Evolutionary conservation across 64 coral and sea anemone genomes (phyloP), one percentile per base, ranked within the genome.

Genomic region (Exaiptasia diaphana): DNA sequence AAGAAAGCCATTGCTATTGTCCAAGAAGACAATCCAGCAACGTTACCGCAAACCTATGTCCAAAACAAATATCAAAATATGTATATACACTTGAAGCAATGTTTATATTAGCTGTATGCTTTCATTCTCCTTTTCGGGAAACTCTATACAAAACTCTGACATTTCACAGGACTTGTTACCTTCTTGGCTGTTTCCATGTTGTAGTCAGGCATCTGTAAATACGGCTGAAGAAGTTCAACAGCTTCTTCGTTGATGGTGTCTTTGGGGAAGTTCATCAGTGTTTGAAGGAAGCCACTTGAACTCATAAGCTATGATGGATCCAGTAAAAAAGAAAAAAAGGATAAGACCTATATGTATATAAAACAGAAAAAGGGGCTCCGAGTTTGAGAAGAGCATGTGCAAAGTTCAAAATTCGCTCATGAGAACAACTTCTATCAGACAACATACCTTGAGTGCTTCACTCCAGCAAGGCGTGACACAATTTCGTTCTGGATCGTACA

Each of bases 41-140:
- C 95, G 70, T 99, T 91, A 40, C 95, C 95, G 67, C 95, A 99
- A 39, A 99, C 95, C 95, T 99, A 27, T 5, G n/a, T n/a, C n/a
- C n/a, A n/a, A 29, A 21, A 81, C 14, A 5, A 65, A 65, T 30
- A 2, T 15, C 4, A 29, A 4, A 31, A 31, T n/a, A n/a, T n/a
- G n/a, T n/a, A n/a, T n/a, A n/a, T n/a, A n/a, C n/a, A n/a, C n/a
- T n/a, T n/a, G n/a, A n/a, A n/a, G n/a, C n/a, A n/a, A n/a, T n/a
- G n/a, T n/a, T n/a, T n/a, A n/a, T n/a, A n/a, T n/a, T n/a, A n/a
- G n/a, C n/a, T n/a, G n/a, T n/a, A n/a, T n/a, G n/a, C n/a, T n/a
- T n/a, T n/a, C n/a, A n/a, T n/a, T n/a, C n/a, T n/a, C n/a, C n/a
- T n/a, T n/a, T n/a, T n/a, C n/a, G n/a, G n/a, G n/a, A n/a, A n/a